A percentile compares a stretch with the other conserved stretches of the same genome.
These are phyloP conservation scores for Thelaira solivaga DNA, from an alignment of 2,888 invertebrate species.

Conservation along the genomic window DNA sequence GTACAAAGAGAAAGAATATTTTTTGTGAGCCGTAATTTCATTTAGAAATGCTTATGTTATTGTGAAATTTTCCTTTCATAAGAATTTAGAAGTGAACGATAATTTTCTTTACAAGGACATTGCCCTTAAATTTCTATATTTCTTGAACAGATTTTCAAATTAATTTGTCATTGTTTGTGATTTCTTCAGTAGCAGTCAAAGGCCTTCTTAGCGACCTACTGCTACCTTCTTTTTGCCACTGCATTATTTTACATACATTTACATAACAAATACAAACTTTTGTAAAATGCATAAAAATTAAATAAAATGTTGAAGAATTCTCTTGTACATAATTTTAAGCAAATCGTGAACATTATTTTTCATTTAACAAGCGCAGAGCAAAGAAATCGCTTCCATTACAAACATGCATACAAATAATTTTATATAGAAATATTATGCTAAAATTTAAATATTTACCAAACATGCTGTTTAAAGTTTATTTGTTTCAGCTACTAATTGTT, in stretches of 20 bases:
- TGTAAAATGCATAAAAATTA: not conserved
- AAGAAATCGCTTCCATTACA: not conserved
- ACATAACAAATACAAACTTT: not conserved
- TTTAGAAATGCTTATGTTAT: no score
- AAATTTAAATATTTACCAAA: constrained; percentile 31
- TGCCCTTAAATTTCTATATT: no score
- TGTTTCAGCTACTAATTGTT: not conserved
- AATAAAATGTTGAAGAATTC: constrained; percentile 3
- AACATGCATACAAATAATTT: constrained; percentile 6
- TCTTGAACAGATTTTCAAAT: no score
- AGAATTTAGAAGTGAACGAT: no score
- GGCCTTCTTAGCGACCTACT: no score
- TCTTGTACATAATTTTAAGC: constrained; percentile 17
- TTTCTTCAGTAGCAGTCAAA: no score
- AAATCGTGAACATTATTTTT: constrained; percentile 39
- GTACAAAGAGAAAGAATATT: no score
- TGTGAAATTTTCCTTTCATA: no score
- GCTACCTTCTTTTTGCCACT: no score
- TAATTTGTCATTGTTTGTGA: no score
- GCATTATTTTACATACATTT: not conserved
- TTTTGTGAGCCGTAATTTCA: no score
- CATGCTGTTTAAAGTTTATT: not conserved
- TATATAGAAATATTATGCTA: not conserved
- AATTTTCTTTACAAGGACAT: no score
- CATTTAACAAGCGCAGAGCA: constrained; percentile 19